Conservation (phyloP, 2,113 vertebrate genomes). For the Siniperca chuatsi region DNA sequence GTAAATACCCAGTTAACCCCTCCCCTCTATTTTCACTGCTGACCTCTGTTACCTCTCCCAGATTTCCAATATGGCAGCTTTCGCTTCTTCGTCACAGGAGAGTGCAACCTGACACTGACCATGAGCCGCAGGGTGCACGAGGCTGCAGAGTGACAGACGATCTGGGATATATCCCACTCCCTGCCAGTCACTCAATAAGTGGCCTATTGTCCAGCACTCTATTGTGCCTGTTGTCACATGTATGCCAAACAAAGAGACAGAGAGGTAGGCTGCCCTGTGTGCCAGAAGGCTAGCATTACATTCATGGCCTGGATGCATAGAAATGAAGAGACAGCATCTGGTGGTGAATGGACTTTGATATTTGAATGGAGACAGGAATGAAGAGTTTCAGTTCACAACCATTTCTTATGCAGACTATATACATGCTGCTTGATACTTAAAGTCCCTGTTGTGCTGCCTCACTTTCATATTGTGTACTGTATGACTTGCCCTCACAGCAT, state of each 20-base stretch:
- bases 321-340: slow-evolving; percentile 53
- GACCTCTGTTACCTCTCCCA: slow-evolving; percentile 55
- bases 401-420: slow-evolving; percentile 9
- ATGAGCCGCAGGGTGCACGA: slow-evolving; percentile 50
- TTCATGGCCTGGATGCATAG: slow-evolving; percentile 62
- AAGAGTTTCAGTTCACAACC: slow-evolving; percentile 29
- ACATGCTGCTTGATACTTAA: slow-evolving; percentile 8
- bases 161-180: slow-evolving; percentile 71
- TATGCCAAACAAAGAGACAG: slow-evolving; percentile 67
- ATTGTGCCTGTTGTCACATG: slow-evolving; percentile 78
- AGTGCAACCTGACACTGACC: slow-evolving; percentile 70
- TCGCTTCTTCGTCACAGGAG: slow-evolving; percentile 43
- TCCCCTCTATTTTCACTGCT: background rate
- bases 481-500: background rate
- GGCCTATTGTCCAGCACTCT: slow-evolving; percentile 70
- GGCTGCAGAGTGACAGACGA: slow-evolving; percentile 69
- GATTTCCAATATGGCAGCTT: slow-evolving; percentile 64
- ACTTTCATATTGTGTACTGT: background rate
- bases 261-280: slow-evolving; percentile 67
- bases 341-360: slow-evolving; percentile 54
- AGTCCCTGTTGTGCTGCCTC: background rate
- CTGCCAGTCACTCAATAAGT: slow-evolving; percentile 78
- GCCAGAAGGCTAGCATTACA: slow-evolving; percentile 72
- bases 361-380: slow-evolving; percentile 41
- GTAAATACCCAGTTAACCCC: background rate